Evolutionary conservation across 2,113 vertebrate species (phyloP).

Genomic region (Ochotona princeps): DNA sequence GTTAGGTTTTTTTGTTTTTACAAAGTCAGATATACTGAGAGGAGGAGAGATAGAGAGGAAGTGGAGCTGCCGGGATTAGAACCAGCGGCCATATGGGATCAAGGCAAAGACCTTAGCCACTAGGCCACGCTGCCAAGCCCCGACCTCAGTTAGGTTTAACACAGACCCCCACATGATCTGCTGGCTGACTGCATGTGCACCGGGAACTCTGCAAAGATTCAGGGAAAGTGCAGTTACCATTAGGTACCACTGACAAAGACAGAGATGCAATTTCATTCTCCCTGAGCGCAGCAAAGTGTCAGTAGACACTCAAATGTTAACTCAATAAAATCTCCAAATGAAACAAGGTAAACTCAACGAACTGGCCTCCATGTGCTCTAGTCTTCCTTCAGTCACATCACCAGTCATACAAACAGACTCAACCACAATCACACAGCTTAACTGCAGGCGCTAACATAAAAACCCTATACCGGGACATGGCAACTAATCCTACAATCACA

Average conservation of each 20-base stretch:
- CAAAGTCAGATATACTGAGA: too few relatives aligned
- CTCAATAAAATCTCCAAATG: slow-evolving; percentile 28
- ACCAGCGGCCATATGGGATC: too few relatives aligned
- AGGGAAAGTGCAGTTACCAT: not conserved
- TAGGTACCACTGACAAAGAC: not conserved
- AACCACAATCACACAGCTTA: slow-evolving; percentile 29
- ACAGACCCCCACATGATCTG: not conserved
- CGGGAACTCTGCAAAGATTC: not conserved
- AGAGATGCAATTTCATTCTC: slow-evolving; percentile 36
- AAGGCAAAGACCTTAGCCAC: too few relatives aligned
- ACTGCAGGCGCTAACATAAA: not conserved
- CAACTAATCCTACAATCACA: slow-evolving; percentile 46
- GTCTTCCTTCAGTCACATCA: not conserved
- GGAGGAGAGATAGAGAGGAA: too few relatives aligned
- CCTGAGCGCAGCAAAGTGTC: not conserved
- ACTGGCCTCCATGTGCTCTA: slow-evolving; percentile 19
- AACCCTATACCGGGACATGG: slow-evolving; percentile 17
- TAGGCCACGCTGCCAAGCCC: too few relatives aligned
- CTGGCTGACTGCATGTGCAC: not conserved
- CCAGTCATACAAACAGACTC: slow-evolving; percentile 62
- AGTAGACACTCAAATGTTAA: not conserved
- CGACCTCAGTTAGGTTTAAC: not conserved
- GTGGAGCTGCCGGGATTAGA: too few relatives aligned
- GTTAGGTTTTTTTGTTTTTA: too few relatives aligned
- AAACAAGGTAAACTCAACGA: not conserved